Percentiles rank a stretch among this genome's conserved stretches.
Conservation (phyloP, 2,888 invertebrate species). For the Nysson spinosus region DNA sequence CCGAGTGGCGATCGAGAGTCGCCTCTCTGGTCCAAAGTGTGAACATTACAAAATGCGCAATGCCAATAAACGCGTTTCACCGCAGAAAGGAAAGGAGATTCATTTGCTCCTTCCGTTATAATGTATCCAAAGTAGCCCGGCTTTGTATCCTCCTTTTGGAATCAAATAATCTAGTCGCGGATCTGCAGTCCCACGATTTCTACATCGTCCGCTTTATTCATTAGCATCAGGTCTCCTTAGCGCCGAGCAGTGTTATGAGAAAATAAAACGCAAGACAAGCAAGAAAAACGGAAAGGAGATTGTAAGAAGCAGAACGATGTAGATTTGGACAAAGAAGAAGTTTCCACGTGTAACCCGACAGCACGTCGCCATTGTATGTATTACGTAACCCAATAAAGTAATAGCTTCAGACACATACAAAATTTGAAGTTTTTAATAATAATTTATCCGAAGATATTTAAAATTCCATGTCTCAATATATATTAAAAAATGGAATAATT, state of each 20-base stretch:
- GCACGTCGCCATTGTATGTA: background rate
- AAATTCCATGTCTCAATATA: too few relatives aligned
- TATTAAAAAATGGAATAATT: too few relatives aligned
- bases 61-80: too few relatives aligned
- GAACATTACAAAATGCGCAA: too few relatives aligned
- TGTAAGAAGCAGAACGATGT: slow-evolving; percentile 27
- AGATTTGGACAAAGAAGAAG: background rate
- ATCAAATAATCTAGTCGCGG: slow-evolving; percentile 45
- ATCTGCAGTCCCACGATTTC: slow-evolving; percentile 49
- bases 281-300: slow-evolving; percentile 44
- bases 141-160: slow-evolving; percentile 45
- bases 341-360: slow-evolving; percentile 25
- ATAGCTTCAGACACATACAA: too few relatives aligned
- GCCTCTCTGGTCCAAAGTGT: too few relatives aligned
- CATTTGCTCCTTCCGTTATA: too few relatives aligned
- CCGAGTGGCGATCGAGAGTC: too few relatives aligned
- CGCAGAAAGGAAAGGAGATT: too few relatives aligned
- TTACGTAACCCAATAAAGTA: too few relatives aligned
- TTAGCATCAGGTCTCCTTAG: slow-evolving; percentile 39
- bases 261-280: slow-evolving; percentile 50
- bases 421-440: too few relatives aligned
- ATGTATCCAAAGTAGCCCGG: slow-evolving; percentile 38
- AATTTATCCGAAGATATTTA: too few relatives aligned
- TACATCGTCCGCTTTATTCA: slow-evolving; percentile 44
- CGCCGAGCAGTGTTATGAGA: slow-evolving; percentile 42